phyloP scores from a whole-genome alignment of 1,140 invertebrate genomes.

The Drosophila murphyi region DNA sequence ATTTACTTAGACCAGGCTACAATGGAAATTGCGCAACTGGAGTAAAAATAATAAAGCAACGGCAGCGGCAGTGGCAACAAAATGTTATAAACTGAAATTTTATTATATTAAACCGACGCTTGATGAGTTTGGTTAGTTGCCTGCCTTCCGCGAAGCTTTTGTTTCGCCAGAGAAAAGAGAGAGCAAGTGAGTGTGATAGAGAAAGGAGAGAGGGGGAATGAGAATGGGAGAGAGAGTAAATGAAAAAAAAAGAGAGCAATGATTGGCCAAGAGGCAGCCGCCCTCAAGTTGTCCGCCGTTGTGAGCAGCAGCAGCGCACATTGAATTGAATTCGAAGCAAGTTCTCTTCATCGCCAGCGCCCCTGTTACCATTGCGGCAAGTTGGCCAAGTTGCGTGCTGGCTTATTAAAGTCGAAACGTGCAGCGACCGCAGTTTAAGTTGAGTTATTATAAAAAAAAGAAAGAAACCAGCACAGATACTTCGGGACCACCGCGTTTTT shows the following conservation, averaged over 20 bases:
- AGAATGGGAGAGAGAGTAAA: not conserved
- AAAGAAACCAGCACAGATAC: constrained; percentile 22
- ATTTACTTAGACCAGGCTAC: constrained; percentile 65
- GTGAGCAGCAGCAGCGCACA: constrained; percentile 42
- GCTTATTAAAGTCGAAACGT: constrained; percentile 78
- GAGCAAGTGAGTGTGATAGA: not conserved
- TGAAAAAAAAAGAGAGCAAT: not conserved
- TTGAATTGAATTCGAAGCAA: constrained; percentile 71
- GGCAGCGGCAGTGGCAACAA: constrained; percentile 17
- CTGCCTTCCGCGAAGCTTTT: constrained; percentile 34
- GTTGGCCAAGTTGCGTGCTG: constrained; percentile 79
- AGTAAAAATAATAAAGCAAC: constrained; percentile 74
- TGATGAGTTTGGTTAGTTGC: constrained; percentile 77
- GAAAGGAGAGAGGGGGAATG: not conserved
- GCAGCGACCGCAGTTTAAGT: constrained; percentile 71
- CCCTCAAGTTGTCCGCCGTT: constrained; percentile 51
- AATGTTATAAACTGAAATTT: constrained; percentile 78
- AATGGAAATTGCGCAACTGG: constrained; percentile 58
- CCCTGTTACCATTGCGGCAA: constrained; percentile 30
- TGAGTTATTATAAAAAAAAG: constrained; percentile 73
- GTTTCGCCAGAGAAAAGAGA: constrained; percentile 30
- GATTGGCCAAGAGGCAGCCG: constrained; percentile 32
- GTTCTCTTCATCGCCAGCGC: constrained; percentile 18
- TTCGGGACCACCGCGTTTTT: not conserved
- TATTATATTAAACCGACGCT: constrained; percentile 79